Conservation (phyloP, 2,888 invertebrate genomes). For the Pammene aurita region DNA sequence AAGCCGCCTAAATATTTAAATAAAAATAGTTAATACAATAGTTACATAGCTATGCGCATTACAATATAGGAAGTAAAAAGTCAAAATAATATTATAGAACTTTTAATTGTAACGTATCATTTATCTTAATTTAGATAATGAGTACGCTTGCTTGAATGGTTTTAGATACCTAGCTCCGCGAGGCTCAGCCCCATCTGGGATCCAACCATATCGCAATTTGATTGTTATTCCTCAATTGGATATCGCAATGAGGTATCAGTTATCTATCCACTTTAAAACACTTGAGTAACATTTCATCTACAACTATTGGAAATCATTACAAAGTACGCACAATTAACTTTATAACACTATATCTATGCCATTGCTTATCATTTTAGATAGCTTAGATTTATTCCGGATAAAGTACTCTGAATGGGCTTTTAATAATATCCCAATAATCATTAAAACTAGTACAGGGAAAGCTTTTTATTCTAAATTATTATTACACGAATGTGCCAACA, state of each 20-base stretch:
- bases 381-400: constrained; percentile 11
- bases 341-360: not conserved
- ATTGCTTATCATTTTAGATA: constrained; percentile 13
- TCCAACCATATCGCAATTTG: constrained; percentile 1
- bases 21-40: no score
- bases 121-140: constrained; percentile 10
- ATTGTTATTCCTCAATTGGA: constrained; percentile 16
- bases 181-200: constrained; percentile 27
- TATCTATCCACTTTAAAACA: constrained; percentile 29
- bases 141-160: not conserved
- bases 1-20: no score
- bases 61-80: no score
- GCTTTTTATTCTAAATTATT: not conserved
- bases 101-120: not conserved
- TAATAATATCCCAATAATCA: not conserved
- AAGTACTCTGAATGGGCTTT: not conserved
- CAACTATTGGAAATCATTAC: constrained; percentile 20
- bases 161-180: constrained; percentile 10
- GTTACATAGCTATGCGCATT: no score
- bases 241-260: constrained; percentile 28
- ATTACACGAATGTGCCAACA: not conserved
- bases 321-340: constrained; percentile 19
- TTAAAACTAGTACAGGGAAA: not conserved
- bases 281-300: constrained; percentile 14
- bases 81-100: no score